A percentile compares a stretch with the other conserved stretches of the same genome.
phyloP scores from a whole-genome alignment of 1,140 invertebrate genomes.

The Eupeodes corollae region DNA sequence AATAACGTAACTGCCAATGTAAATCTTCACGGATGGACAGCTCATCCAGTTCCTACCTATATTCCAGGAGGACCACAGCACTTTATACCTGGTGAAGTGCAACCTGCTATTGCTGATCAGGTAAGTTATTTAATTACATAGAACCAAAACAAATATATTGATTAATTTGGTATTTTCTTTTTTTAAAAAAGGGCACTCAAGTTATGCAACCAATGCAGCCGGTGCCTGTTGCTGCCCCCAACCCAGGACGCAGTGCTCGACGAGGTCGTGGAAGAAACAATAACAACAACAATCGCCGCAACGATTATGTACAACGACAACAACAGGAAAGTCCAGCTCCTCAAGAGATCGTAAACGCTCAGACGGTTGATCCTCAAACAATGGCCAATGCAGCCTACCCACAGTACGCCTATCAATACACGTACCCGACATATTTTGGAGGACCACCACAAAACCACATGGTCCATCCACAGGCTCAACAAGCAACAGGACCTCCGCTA shows the following conservation, averaged over 20 bases:
- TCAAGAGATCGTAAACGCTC: conserved; percentile 14
- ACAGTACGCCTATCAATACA: conserved; percentile 21
- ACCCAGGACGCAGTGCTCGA: not conserved
- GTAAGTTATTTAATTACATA: conserved; percentile 9
- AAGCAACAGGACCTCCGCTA: conserved; percentile 22
- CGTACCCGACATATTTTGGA: conserved; percentile 26
- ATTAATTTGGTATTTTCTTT: not conserved
- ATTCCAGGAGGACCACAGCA: conserved; percentile 11
- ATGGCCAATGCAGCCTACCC: conserved; percentile 11
- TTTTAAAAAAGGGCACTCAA: conserved; percentile 14
- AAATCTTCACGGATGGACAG: conserved; percentile 44
- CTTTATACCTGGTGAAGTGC: conserved; percentile 20
- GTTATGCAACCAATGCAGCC: conserved; percentile 19
- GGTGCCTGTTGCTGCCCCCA: conserved; percentile 11
- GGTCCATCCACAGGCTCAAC: conserved; percentile 18
- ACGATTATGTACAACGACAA: conserved; percentile 7
- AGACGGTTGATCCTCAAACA: conserved; percentile 14
- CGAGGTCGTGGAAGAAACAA: not conserved
- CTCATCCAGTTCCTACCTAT: conserved; percentile 18
- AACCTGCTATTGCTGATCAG: conserved; percentile 16
- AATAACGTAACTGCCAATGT: conserved; percentile 50
- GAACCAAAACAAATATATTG: not conserved
- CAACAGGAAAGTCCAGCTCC: conserved; percentile 1
- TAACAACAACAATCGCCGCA: not conserved
- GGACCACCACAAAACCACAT: conserved; percentile 17